These are phyloP conservation scores for Nebria brevicollis DNA, from an alignment of 2,888 invertebrate species.

Conservation along the genomic window DNA sequence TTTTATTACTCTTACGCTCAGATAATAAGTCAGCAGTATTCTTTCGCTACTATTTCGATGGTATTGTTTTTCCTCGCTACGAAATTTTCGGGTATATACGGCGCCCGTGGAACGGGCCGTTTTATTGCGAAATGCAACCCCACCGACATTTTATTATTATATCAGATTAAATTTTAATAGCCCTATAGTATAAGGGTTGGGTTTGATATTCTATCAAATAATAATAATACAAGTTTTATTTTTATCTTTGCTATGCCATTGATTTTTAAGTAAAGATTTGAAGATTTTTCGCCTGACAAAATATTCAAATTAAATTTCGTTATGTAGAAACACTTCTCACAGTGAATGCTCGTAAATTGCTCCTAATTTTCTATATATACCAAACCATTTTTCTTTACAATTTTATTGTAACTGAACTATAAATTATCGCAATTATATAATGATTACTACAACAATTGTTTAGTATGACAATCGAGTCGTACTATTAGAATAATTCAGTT, in stretches of 20 bases:
- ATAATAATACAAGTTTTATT: not conserved
- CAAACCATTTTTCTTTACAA: not conserved
- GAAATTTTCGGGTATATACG: constrained; percentile 9
- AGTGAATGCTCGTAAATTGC: not conserved
- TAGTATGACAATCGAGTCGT: not conserved
- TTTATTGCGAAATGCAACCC: constrained; percentile 1
- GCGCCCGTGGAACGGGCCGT: constrained; percentile 2
- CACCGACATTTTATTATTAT: constrained; percentile 41
- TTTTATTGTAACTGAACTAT: not conserved
- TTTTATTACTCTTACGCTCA: constrained; percentile 44
- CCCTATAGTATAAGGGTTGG: constrained; percentile 22
- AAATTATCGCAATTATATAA: not conserved
- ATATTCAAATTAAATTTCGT: too few relatives aligned
- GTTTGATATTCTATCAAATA: constrained; percentile 35
- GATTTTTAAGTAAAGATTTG: constrained; percentile 4
- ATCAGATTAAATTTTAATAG: constrained; percentile 45
- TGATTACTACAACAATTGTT: not conserved
- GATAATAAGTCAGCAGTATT: constrained; percentile 48
- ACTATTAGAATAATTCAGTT: not conserved
- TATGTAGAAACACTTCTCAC: not conserved
- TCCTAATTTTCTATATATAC: not conserved
- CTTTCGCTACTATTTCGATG: constrained; percentile 37
- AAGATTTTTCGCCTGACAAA: too few relatives aligned
- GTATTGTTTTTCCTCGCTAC: constrained; percentile 44
- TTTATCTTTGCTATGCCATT: constrained; percentile 10